A percentile compares a stretch with the other conserved stretches of the same genome.
phyloP scores from a whole-genome alignment of 2,888 invertebrate genomes.

The Drosophila tanythrix region DNA sequence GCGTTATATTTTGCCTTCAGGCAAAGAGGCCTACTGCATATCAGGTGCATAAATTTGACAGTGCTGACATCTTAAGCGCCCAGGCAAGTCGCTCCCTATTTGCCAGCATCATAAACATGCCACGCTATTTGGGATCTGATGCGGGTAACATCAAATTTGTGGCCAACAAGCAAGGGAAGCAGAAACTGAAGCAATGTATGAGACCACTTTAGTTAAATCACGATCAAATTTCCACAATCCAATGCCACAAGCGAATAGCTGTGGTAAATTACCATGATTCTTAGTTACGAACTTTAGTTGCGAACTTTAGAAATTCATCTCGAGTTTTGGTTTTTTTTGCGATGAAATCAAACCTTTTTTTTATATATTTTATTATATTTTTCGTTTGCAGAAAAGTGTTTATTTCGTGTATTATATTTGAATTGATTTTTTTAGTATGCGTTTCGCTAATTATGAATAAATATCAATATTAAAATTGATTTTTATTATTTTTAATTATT shows the following conservation, averaged over 20 bases:
- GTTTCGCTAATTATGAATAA: background rate
- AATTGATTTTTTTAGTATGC: background rate
- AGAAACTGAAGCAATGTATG: background rate
- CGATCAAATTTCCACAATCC: background rate
- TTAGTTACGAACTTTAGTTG: too few species aligned
- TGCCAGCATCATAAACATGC: slow-evolving; percentile 6
- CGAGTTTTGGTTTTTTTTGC: too few species aligned
- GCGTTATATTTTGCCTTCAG: slow-evolving; percentile 20
- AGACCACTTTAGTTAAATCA: background rate
- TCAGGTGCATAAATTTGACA: slow-evolving; percentile 68
- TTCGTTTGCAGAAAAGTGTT: background rate
- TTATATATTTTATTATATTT: background rate
- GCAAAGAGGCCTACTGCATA: slow-evolving; percentile 38
- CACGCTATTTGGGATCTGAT: slow-evolving; percentile 24
- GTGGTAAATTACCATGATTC: background rate
- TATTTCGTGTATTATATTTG: background rate
- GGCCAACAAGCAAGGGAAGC: background rate
- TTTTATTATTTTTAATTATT: background rate
- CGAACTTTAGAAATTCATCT: too few species aligned
- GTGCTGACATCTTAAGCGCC: slow-evolving; percentile 58
- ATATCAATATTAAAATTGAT: background rate
- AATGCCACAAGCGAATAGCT: background rate
- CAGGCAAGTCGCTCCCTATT: background rate
- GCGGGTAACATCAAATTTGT: slow-evolving; percentile 25
- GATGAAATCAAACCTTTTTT: too few species aligned